Conservation (phyloP, 2,113 vertebrate genomes). For the Aphyosemion australe region DNA sequence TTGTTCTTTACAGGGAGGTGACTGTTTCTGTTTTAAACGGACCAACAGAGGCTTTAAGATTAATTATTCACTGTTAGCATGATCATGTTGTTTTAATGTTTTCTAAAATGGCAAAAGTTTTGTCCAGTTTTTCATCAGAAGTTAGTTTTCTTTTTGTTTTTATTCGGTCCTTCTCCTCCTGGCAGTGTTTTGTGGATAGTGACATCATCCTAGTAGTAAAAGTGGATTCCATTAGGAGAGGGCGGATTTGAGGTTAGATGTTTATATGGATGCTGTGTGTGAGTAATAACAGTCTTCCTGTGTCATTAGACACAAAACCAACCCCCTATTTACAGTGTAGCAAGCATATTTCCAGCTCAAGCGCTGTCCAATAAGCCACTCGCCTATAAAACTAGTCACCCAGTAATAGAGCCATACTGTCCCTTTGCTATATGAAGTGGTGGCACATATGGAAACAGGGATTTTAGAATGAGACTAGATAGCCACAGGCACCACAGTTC, state of each 20-base stretch:
- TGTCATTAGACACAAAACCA: slow-evolving; percentile 42
- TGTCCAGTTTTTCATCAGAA: slow-evolving; percentile 6
- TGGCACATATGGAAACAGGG: slow-evolving; percentile 47
- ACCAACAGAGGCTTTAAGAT: slow-evolving; percentile 30
- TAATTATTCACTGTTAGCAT: background rate
- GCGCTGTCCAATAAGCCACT: slow-evolving; percentile 13
- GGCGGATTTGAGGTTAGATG: slow-evolving; percentile 49
- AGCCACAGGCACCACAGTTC: slow-evolving; percentile 53
- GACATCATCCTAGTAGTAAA: slow-evolving; percentile 55
- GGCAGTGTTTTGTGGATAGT: slow-evolving; percentile 17
- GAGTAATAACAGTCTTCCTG: slow-evolving; percentile 23
- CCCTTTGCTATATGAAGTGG: slow-evolving; percentile 45
- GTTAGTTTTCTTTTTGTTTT: slow-evolving; percentile 11
- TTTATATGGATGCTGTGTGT: slow-evolving; percentile 33
- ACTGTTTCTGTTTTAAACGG: slow-evolving; percentile 27
- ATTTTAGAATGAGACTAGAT: slow-evolving; percentile 42
- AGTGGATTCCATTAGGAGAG: slow-evolving; percentile 47
- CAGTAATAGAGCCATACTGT: slow-evolving; percentile 25
- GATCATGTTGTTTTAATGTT: background rate
- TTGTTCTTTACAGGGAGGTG: slow-evolving; percentile 51
- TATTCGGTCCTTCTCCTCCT: slow-evolving; percentile 29
- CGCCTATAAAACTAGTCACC: slow-evolving; percentile 36
- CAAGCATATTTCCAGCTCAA: slow-evolving; percentile 21
- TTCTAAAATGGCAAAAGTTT: slow-evolving; percentile 7
- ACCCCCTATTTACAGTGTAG: slow-evolving; percentile 10